These are phyloP conservation scores for Idaea biselata DNA, from an alignment of 2,888 invertebrate genomes.

Conservation along the genomic window DNA sequence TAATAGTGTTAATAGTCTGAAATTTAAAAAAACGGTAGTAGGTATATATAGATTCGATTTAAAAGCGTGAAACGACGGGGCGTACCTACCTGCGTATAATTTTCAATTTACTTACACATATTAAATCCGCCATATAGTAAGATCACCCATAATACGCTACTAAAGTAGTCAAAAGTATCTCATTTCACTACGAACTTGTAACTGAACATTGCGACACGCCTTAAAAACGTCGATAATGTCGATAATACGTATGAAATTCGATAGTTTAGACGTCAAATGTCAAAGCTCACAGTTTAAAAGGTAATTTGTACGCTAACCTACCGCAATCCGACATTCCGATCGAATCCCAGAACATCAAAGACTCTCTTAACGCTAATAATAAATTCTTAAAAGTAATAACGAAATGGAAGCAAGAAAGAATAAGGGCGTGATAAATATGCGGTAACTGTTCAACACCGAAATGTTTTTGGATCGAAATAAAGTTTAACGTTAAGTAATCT, in stretches of 20 bases:
- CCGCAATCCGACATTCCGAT: background rate
- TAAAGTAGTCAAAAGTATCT: background rate
- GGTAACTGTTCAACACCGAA: background rate
- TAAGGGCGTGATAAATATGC: background rate
- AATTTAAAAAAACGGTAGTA: too few species aligned
- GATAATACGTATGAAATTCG: background rate
- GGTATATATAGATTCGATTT: too few species aligned
- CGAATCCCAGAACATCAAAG: background rate
- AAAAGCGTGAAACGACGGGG: too few species aligned
- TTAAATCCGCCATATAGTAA: background rate
- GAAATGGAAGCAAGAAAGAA: background rate
- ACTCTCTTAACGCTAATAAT: background rate
- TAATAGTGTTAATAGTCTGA: too few species aligned
- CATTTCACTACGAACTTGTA: background rate
- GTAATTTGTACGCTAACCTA: slow-evolving; percentile 1
- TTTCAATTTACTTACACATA: background rate
- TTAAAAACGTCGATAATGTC: background rate
- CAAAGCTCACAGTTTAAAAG: background rate
- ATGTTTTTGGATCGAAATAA: background rate
- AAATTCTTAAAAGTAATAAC: background rate
- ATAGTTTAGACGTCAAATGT: slow-evolving; percentile 1
- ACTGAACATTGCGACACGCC: background rate
- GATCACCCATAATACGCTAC: background rate
- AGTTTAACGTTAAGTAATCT: too few species aligned
- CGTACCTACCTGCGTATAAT: background rate